Conservation (phyloP, 1,140 invertebrate genomes). For the Drosophila sp. region DNA sequence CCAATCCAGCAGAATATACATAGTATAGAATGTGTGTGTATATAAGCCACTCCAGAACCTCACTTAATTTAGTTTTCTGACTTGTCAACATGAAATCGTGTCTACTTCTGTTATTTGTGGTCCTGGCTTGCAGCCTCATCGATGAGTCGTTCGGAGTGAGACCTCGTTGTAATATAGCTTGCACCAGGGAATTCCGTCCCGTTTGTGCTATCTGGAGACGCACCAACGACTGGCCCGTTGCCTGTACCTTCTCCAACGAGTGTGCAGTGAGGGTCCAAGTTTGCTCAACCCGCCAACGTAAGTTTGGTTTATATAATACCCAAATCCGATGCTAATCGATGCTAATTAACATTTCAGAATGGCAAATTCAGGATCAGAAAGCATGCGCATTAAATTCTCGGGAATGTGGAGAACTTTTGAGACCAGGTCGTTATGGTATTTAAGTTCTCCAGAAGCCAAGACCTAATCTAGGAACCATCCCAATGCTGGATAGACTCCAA, state of each 20-base stretch:
- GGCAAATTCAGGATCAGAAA: background rate
- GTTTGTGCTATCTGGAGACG: constrained; percentile 29
- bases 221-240: background rate
- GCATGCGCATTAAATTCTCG: background rate
- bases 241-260: constrained; percentile 36
- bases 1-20: background rate
- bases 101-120: constrained; percentile 9
- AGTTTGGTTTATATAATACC: background rate
- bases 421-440: too few species aligned
- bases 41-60: constrained; percentile 19
- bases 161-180: constrained; percentile 8
- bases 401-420: background rate
- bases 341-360: constrained; percentile 13
- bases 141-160: constrained; percentile 1
- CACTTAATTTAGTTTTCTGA: background rate
- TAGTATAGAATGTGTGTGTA: background rate
- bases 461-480: too few species aligned
- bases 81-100: constrained; percentile 26
- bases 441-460: too few species aligned
- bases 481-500: too few species aligned
- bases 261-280: constrained; percentile 25
- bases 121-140: constrained; percentile 24
- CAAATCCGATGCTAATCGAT: background rate
- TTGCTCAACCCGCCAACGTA: constrained; percentile 28
- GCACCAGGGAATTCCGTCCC: constrained; percentile 25